These are phyloP conservation scores for Xyliphius kryptos DNA, from an alignment of 2,113 vertebrate genomes.

Conservation along the genomic window DNA sequence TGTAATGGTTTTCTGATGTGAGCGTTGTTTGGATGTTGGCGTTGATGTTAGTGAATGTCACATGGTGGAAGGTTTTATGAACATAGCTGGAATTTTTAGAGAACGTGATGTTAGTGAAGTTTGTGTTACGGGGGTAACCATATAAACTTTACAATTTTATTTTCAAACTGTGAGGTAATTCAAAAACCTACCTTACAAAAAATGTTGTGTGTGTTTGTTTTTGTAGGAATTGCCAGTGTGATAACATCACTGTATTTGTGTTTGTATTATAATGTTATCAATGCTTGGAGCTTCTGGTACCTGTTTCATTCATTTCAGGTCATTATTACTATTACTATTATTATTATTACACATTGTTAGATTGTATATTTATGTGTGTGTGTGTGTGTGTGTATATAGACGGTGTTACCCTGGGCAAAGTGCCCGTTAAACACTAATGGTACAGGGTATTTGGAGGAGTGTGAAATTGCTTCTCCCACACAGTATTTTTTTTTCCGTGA, in stretches of 20 bases:
- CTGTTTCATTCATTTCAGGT: conserved; percentile 96
- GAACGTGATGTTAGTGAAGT: background rate
- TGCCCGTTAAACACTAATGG: conserved; percentile 78
- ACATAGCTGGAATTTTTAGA: too few species aligned
- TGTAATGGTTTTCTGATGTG: too few species aligned
- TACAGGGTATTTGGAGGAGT: conserved; percentile 75
- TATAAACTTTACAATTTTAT: background rate
- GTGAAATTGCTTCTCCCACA: conserved; percentile 74
- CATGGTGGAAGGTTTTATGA: too few species aligned
- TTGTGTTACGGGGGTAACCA: background rate
- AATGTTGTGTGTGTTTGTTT: background rate
- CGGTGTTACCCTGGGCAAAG: conserved; percentile 79
- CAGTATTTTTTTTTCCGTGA: conserved; percentile 92
- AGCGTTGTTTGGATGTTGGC: too few species aligned
- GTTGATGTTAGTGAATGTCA: too few species aligned
- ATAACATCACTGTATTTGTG: conserved; percentile 81
- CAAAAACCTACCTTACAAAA: too few species aligned
- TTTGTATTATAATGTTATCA: conserved; percentile 91
- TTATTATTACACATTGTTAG: background rate
- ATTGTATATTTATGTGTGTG: conserved; percentile 3
- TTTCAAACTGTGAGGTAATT: too few species aligned
- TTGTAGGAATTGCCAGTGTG: conserved; percentile 78
- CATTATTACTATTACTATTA: conserved; percentile 2
- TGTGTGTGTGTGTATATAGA: conserved; percentile 50
- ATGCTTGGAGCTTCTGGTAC: conserved; percentile 95